These are phyloP conservation scores for Eupithecia inturbata DNA, from an alignment of 2,888 invertebrate genomes.

Conservation along the genomic window DNA sequence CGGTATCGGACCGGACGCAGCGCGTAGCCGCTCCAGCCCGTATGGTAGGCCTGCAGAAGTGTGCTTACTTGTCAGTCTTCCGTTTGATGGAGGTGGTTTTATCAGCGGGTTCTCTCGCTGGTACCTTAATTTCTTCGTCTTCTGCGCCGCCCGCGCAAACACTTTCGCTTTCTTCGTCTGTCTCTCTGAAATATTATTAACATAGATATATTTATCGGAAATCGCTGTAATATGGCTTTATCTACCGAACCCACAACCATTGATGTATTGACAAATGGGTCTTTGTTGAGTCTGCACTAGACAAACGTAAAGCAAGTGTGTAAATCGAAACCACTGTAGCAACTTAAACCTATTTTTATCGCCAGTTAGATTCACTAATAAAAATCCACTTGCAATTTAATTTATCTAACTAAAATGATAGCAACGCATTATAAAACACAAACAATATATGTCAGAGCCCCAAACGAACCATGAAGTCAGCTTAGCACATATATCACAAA, in stretches of 20 bases:
- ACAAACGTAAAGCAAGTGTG: not conserved
- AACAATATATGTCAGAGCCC: not conserved
- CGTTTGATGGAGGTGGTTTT: slow-evolving; percentile 70
- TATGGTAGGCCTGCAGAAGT: not conserved
- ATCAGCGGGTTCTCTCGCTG: slow-evolving; percentile 67
- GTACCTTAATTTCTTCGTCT: not conserved
- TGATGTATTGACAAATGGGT: not conserved
- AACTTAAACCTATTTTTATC: not conserved
- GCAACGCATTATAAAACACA: slow-evolving; percentile 15
- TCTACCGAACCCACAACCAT: not conserved
- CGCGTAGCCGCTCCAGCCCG: too few relatives aligned
- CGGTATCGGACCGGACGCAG: too few relatives aligned
- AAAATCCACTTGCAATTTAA: not conserved
- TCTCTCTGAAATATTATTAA: slow-evolving; percentile 70
- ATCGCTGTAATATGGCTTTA: not conserved
- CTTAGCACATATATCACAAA: not conserved
- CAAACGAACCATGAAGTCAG: slow-evolving; percentile 7
- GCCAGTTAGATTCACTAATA: not conserved
- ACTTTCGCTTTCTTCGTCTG: slow-evolving; percentile 78
- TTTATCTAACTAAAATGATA: slow-evolving; percentile 4
- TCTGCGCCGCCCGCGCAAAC: slow-evolving; percentile 70
- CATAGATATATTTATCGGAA: not conserved
- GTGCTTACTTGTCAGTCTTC: slow-evolving; percentile 74
- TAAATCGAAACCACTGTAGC: not conserved
- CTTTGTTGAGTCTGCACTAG: not conserved